These are phyloP conservation scores for Tupiocoris notatus DNA, from an alignment of 2,888 invertebrate species.

Conservation along the genomic window DNA sequence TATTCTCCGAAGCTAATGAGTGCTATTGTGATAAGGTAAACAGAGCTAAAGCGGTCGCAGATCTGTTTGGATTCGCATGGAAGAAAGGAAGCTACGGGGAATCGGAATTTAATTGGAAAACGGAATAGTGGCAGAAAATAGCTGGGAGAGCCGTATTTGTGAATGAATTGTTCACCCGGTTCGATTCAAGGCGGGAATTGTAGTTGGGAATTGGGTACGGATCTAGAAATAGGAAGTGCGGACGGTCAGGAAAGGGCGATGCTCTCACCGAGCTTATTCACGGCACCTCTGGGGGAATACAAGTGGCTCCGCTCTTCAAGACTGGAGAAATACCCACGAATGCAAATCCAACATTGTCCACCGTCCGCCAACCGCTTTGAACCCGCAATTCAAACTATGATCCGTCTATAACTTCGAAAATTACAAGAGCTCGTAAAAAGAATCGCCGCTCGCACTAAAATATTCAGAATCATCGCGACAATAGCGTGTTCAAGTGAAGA, in stretches of 20 bases:
- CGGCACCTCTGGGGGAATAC: background rate
- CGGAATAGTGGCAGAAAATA: background rate
- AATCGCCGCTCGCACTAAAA: conserved; percentile 42
- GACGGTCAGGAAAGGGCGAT: conserved; percentile 9
- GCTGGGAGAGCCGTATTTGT: background rate
- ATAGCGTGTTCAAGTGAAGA: conserved; percentile 48
- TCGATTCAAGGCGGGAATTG: background rate
- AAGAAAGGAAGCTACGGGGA: background rate
- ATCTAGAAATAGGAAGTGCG: background rate
- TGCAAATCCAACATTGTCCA: conserved; percentile 46
- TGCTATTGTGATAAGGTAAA: conserved; percentile 38
- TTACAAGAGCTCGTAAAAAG: too few species aligned
- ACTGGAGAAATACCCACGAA: conserved; percentile 12
- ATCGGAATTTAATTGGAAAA: conserved; percentile 38
- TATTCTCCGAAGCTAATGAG: conserved; percentile 33
- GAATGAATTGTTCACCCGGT: background rate
- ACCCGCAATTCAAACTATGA: too few species aligned
- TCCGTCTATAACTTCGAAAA: too few species aligned
- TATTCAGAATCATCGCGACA: conserved; percentile 45
- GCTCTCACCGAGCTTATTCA: conserved; percentile 30
- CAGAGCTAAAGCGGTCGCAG: conserved; percentile 4
- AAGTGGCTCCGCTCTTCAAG: conserved; percentile 14
- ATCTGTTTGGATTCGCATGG: conserved; percentile 34
- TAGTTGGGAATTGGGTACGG: background rate
- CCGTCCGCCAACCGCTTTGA: too few species aligned